A percentile compares a stretch with the other conserved stretches of the same genome.
phyloP scores from a whole-genome alignment of 2,113 vertebrate genomes.

The Pantherophis guttatus region DNA sequence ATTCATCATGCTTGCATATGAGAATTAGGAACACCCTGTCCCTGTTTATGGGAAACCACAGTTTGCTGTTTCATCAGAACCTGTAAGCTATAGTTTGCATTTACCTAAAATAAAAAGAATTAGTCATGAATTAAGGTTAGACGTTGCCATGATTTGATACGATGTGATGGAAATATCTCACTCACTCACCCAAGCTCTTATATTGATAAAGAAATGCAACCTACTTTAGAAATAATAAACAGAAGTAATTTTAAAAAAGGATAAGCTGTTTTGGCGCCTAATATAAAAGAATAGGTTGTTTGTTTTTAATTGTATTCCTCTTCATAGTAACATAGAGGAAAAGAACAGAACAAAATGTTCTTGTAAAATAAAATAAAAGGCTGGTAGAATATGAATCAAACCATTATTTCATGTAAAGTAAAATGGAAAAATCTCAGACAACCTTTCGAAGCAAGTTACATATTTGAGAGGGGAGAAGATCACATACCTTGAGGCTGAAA shows the following conservation, averaged over 20 bases:
- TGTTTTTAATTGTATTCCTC: background rate
- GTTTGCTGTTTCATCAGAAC: background rate
- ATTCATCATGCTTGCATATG: too few species aligned
- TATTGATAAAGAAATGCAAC: background rate
- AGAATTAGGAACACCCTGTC: too few species aligned
- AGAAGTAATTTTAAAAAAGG: background rate
- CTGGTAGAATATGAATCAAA: background rate
- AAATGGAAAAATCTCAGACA: background rate
- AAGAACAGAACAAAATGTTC: constrained; percentile 7
- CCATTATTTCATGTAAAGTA: constrained; percentile 1
- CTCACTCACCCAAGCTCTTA: too few species aligned
- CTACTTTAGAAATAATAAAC: background rate
- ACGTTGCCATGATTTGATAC: background rate
- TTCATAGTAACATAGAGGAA: background rate
- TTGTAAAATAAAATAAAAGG: background rate
- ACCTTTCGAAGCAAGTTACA: background rate
- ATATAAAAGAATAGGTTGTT: background rate
- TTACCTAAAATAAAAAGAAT: background rate
- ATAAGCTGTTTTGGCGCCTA: background rate
- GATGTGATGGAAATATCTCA: background rate
- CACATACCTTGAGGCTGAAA: background rate
- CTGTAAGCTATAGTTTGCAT: background rate
- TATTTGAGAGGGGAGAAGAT: background rate
- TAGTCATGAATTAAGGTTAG: background rate
- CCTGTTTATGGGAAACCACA: background rate